Evolutionary conservation across 2,797 vertebrate genomes (phyloP).

Genomic region (Gadopsis marmoratus): DNA sequence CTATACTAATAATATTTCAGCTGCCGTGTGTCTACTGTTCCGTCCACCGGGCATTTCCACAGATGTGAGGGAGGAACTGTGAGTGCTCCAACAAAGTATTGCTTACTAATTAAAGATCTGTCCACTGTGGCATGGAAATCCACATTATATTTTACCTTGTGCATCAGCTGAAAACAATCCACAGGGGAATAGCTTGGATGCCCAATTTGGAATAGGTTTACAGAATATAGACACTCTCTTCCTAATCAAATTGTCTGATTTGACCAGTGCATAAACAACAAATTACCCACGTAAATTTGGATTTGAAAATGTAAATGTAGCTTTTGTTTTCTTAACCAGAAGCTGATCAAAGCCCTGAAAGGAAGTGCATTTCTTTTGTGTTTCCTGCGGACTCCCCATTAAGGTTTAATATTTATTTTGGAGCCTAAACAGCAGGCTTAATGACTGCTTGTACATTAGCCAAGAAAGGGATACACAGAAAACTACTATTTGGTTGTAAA

Average conservation of each 20-base stretch:
- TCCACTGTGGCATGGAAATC: conserved; percentile 68
- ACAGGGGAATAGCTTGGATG: conserved; percentile 58
- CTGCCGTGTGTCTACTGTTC: conserved; percentile 48
- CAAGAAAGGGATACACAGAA: conserved; percentile 70
- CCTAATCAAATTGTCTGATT: conserved; percentile 70
- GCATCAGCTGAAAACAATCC: conserved; percentile 68
- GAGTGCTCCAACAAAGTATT: conserved; percentile 69
- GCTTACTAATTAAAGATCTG: conserved; percentile 78
- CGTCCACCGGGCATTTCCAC: conserved; percentile 64
- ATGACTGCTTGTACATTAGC: conserved; percentile 74
- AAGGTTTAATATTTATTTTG: conserved; percentile 68
- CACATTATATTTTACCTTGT: conserved; percentile 54
- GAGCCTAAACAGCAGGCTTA: conserved; percentile 69
- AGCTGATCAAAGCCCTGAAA: conserved; percentile 58
- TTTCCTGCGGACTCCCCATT: conserved; percentile 51
- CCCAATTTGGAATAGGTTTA: conserved; percentile 68
- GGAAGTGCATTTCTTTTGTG: conserved; percentile 48
- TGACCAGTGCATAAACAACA: conserved; percentile 67
- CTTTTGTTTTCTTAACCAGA: conserved; percentile 35
- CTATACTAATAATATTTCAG: conserved; percentile 63
- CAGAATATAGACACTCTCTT: conserved; percentile 55
- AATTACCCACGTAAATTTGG: conserved; percentile 59
- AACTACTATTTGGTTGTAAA: conserved; percentile 85
- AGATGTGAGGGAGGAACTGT: conserved; percentile 66
- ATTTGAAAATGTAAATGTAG: conserved; percentile 60